These are phyloP conservation scores for Falcaria lacertinaria DNA, from an alignment of 2,888 invertebrate genomes.

Conservation along the genomic window DNA sequence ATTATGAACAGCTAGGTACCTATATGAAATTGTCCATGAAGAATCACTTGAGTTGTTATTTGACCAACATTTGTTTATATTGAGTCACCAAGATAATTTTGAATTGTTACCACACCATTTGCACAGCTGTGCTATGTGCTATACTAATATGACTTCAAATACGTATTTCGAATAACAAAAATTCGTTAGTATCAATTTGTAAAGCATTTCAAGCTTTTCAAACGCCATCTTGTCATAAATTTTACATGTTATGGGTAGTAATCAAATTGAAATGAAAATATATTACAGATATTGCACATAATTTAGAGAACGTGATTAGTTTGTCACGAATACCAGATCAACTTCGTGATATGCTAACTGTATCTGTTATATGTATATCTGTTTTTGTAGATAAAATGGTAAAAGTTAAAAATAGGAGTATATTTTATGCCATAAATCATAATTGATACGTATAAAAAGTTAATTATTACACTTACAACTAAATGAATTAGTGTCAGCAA, in stretches of 20 bases:
- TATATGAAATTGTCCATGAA: constrained; percentile 15
- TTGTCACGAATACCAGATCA: background rate
- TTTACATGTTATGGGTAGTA: background rate
- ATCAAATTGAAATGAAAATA: background rate
- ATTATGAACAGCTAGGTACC: constrained; percentile 25
- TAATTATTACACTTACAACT: too few species aligned
- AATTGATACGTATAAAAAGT: too few species aligned
- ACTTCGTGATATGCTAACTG: background rate
- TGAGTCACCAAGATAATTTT: constrained; percentile 8
- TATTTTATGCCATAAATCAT: too few species aligned
- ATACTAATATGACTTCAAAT: background rate
- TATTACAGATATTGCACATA: background rate
- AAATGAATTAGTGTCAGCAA: too few species aligned
- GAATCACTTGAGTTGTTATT: constrained; percentile 1
- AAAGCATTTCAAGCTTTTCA: too few species aligned
- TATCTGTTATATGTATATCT: too few species aligned
- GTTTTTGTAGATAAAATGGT: too few species aligned
- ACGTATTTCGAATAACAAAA: background rate
- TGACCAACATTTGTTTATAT: constrained; percentile 9
- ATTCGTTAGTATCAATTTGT: background rate
- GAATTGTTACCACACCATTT: background rate
- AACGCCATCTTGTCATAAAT: background rate
- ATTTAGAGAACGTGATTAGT: background rate
- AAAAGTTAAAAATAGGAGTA: too few species aligned
- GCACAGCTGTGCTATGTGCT: background rate